Evolutionary conservation across 2,888 invertebrate genomes (phyloP).

Genomic region (Lypha dubia): DNA sequence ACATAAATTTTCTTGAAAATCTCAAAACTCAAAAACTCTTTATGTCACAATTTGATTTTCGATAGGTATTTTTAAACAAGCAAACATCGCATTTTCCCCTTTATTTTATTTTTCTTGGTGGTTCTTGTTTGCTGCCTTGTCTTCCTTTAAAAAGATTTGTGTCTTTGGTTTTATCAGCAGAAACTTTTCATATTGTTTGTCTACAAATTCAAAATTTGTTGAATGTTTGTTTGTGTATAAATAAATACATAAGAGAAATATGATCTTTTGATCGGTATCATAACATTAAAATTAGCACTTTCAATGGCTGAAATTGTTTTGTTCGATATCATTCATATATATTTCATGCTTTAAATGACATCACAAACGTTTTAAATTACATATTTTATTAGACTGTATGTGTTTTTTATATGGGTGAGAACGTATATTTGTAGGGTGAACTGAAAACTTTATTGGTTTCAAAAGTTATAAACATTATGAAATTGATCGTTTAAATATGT

Average conservation of each 20-base stretch:
- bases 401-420: slow-evolving; percentile 25
- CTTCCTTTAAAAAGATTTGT: slow-evolving; percentile 33
- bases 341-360: slow-evolving; percentile 64
- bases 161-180: slow-evolving; percentile 56
- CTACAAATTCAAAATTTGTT: slow-evolving; percentile 48
- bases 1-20: slow-evolving; percentile 66
- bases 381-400: slow-evolving; percentile 61
- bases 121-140: too few species aligned
- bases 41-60: slow-evolving; percentile 65
- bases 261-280: slow-evolving; percentile 72
- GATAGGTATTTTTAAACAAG: slow-evolving; percentile 47
- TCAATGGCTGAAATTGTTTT: slow-evolving; percentile 57
- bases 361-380: slow-evolving; percentile 71
- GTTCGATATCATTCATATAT: slow-evolving; percentile 39
- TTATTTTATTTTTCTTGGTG: not conserved
- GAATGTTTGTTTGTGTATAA: slow-evolving; percentile 35
- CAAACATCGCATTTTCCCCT: slow-evolving; percentile 59
- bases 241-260: slow-evolving; percentile 53
- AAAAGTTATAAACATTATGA: slow-evolving; percentile 58
- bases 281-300: slow-evolving; percentile 73
- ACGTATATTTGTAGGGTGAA: slow-evolving; percentile 28
- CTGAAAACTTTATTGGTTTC: slow-evolving; percentile 68
- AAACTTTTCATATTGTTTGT: slow-evolving; percentile 37
- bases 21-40: slow-evolving; percentile 61
- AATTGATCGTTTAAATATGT: slow-evolving; percentile 49